Evolutionary conservation across 2,797 vertebrate species (phyloP), one percentile per base, ranked within the genome.

Genomic region (Eulemur rubriventer): DNA sequence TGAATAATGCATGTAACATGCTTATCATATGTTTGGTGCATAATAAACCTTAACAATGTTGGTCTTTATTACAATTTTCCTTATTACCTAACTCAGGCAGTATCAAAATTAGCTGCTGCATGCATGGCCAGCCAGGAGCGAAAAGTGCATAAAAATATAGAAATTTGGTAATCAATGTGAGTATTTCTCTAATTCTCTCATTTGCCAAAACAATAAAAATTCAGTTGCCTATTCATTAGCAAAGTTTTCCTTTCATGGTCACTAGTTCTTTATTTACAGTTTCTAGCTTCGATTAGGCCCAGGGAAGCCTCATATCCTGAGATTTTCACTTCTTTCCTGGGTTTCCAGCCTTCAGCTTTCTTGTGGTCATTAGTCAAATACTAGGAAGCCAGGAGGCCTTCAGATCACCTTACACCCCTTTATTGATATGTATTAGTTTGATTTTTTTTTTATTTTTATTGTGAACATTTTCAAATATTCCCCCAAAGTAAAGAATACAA

Each of bases 361-460:
- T 33, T 46, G 26, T 35, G 33, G 6, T 12, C 91, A 4, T 24
- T 59, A 28, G 7, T 73, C 38, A 81, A 88, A 72, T 7, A 61
- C 1, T n/a, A 73, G 59, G 46, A 92, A 89, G 16, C 10, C 46
- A 91, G n/a, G 52, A 88, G n/a, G 0, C 59, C 24, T 83, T 80
- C 7, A 63, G 59, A 20, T 50, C 70, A 52, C 6, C 9, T 35
- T 83, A 26, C 0, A 18, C 2, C 5, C 30, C 26, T 38, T 93
- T 69, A 85, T 12, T 57, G 17, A 81, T 46, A 75, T 2, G n/a
- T 41, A 48, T 91, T 96, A 55, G 55, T 81, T 84, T 30, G 4
- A 38, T 59, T 94, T 95, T 75, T 75, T 85, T 95, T 84, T 76
- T 52, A 84, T 76, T 87, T 61, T 80, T 12, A 70, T 28, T 65